A percentile compares a stretch with the other conserved stretches of the same genome.
Evolutionary conservation across 2,888 invertebrate species (phyloP).

Genomic region (Hirtodrosophila alboralis): DNA sequence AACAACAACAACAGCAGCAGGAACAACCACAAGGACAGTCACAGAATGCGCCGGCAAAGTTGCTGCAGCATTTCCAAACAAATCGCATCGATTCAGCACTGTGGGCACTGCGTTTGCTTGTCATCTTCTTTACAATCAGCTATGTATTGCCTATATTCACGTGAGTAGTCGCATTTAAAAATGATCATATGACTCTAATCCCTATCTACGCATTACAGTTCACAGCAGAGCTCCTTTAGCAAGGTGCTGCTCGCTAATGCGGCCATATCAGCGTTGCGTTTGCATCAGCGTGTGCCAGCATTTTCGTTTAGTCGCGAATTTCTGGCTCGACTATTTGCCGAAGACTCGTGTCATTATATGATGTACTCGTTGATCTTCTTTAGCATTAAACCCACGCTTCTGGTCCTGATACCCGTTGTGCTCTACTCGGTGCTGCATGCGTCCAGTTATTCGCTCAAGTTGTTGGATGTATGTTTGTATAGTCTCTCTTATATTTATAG

Average conservation of each 20-base stretch:
- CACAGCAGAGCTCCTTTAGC: conserved; percentile 92
- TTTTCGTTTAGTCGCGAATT: conserved; percentile 94
- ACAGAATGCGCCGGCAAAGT: conserved; percentile 75
- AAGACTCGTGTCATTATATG: conserved; percentile 98
- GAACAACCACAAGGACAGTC: conserved; percentile 49
- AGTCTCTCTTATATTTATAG: conserved; percentile 1
- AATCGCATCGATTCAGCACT: conserved; percentile 95
- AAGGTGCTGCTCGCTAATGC: conserved; percentile 96
- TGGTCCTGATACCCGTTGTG: conserved; percentile 95
- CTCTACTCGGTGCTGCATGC: conserved; percentile 97
- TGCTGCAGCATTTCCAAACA: conserved; percentile 90
- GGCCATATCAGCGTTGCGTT: conserved; percentile 95
- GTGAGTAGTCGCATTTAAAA: conserved; percentile 86
- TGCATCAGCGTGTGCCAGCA: conserved; percentile 96
- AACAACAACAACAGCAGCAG: conserved; percentile 43
- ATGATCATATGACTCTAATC: background rate
- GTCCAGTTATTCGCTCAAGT: conserved; percentile 94
- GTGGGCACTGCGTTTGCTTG: conserved; percentile 93
- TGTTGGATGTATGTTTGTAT: conserved; percentile 92
- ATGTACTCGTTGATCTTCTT: conserved; percentile 98
- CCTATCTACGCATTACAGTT: conserved; percentile 85
- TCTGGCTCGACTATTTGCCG: conserved; percentile 90
- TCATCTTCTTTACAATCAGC: conserved; percentile 92
- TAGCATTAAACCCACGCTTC: conserved; percentile 93
- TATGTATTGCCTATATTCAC: conserved; percentile 95